These are phyloP conservation scores for Lagorchestes hirsutus DNA, from an alignment of 2,797 vertebrate species.

Conservation along the genomic window DNA sequence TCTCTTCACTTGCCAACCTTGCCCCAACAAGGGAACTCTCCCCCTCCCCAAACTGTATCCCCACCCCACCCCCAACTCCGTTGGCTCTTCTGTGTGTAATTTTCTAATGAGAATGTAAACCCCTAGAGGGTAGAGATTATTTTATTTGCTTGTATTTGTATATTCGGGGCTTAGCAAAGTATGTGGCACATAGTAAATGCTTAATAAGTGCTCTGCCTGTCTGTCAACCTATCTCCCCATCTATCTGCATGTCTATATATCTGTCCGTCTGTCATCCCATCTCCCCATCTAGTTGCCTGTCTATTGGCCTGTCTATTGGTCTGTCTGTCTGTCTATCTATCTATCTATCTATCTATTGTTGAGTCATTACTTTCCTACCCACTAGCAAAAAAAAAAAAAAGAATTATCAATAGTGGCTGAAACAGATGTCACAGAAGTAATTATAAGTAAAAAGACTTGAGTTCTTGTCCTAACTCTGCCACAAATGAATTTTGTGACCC, in stretches of 20 bases:
- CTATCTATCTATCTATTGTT: neutral
- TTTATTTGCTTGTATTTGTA: neutral
- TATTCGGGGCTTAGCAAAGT: too few relatives aligned
- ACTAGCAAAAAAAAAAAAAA: neutral
- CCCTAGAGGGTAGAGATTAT: neutral
- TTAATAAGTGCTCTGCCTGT: neutral
- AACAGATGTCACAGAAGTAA: neutral
- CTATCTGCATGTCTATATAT: too few relatives aligned
- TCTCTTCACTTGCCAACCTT: neutral
- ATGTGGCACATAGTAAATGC: neutral
- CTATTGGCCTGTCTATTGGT: too few relatives aligned
- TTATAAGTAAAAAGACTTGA: neutral
- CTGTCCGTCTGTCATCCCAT: too few relatives aligned
- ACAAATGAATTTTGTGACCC: neutral
- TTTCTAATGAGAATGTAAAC: neutral
- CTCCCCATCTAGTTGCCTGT: too few relatives aligned
- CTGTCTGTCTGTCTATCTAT: too few relatives aligned
- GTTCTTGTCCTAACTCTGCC: neutral
- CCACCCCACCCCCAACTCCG: neutral
- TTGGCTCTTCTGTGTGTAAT: neutral
- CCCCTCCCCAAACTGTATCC: neutral
- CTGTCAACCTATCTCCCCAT: too few relatives aligned
- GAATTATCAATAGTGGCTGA: neutral
- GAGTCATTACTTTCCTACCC: neutral
- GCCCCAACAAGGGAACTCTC: neutral